Base-by-base conservation (phyloP, 1,140 invertebrate genomes). In the Lepidurus apus region DNA sequence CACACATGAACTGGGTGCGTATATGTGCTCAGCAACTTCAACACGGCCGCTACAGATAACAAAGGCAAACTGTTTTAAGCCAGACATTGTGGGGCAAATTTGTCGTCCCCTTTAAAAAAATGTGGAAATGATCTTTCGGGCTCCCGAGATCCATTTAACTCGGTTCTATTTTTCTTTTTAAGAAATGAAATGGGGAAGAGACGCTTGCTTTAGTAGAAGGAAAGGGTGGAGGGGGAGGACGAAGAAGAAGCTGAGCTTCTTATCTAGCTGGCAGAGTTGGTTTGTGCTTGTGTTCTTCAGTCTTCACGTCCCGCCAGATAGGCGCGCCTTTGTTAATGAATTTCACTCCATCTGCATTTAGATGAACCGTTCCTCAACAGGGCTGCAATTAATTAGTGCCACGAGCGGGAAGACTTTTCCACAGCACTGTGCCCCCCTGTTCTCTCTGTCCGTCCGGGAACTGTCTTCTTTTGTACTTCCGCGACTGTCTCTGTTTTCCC, bases 281-380 rank as follows among this genome's bases (percentile, higher is more conserved):
- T 65, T 34, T 65, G 53, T 65, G 53, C 53, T 65, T 65, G 53
- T 65, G 53, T 65, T 65, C 53, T 65, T 65, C 53, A 65, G 13
- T 65, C 53, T 65, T 65, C 53, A 65, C 53, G 53, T 65, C 53
- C 53, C 53, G 53, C 53, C 53, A 65, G 53, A 65, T 65, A 65
- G 53, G 53, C 53, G 53, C 53, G 53, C 53, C 53, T 65, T 65
- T 65, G 53, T 65, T 65, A 65, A 65, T 65, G 53, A 65, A 65
- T 65, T 65, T 65, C 53, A 65, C 53, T 65, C 53, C 53, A 65
- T 65, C 53, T 65, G 53, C 53, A 65, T 65, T 65, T 65, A 65
- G 53, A 65, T 65, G 53, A 65, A 65, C 53, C 53, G 53, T 65
- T 65, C 53, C 53, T 65, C 53, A 65, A 65, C 53, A 65, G 53